Evolutionary conservation across 2,888 invertebrate species (phyloP), one percentile per base, ranked within the genome.

Genomic region (Nebria brevicollis): DNA sequence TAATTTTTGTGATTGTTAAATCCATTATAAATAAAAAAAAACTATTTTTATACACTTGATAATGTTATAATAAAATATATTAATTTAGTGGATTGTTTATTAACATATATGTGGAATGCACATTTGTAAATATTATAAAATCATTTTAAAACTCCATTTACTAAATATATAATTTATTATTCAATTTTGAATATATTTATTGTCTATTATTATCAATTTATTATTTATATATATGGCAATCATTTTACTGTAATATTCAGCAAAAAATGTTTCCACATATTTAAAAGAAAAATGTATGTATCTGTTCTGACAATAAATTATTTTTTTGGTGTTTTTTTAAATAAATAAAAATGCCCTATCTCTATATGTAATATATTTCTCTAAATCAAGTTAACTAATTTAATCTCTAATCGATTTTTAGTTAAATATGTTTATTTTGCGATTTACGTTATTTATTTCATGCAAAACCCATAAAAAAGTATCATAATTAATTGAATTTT

Each of bases 291-390:
- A 34, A 34, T 34, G 34, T 34, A 34, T 34, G 34, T 42, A 73
- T 20, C 73, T 73, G 43, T 73, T 73, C 43, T 43, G 73, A 73
- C 73, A 73, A 73, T 73, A 73, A 73, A 73, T 73, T 73, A 73
- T 26, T 41, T 73, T 20, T 34, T 73, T 73, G 73, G 73, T 73
- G 73, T 73, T 73, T 73, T 20, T 73, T 42, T 73, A 72, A 73
- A 72, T 34, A 34, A 34, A 34, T 34, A 34, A 34, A 34, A 34
- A 34, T 34, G 5, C 34, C 34, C 34, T 34, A 34, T 20, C 20
- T 20, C 20, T 34, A 34, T 34, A 20, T 20, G 1, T 20, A 1
- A 20, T 1, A 20, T 20, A 20, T 20, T 20, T 20, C 20, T 20
- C 20, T 20, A 20, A 20, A 20, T 20, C 20, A 20, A 20, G 20